Conservation (phyloP, 2,888 invertebrate species). For the Orthosia incerta region DNA sequence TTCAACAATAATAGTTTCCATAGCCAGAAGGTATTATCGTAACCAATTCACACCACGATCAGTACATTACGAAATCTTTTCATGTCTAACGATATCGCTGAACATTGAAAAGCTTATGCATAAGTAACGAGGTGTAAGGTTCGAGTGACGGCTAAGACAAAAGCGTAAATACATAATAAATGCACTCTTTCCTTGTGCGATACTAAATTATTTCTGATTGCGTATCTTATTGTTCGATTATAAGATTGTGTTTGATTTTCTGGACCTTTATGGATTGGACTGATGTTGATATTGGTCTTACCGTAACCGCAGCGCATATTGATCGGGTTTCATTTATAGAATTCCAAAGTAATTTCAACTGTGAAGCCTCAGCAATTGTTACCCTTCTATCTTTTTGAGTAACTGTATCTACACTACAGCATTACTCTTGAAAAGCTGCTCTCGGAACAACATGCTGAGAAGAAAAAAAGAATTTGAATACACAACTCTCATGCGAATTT, state of each 20-base stretch:
- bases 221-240: constrained; percentile 29
- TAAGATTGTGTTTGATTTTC: constrained; percentile 7
- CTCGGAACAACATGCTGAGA: no score
- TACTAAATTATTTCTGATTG: constrained; percentile 30
- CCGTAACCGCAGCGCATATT: no score
- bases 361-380: not conserved
- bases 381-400: no score
- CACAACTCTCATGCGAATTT: no score
- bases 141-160: constrained; percentile 44
- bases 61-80: constrained; percentile 46
- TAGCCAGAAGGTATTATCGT: not conserved
- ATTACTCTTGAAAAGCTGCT: no score
- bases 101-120: constrained; percentile 45
- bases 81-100: constrained; percentile 35
- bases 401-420: no score
- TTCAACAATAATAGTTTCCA: not conserved
- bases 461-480: no score
- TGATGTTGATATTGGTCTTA: constrained; percentile 2
- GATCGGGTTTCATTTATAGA: not conserved
- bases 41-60: constrained; percentile 19
- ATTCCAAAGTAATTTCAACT: not conserved
- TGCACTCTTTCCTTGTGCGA: constrained; percentile 29
- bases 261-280: not conserved
- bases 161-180: constrained; percentile 51
- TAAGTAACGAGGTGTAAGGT: constrained; percentile 50